phyloP scores from a whole-genome alignment of 2,797 vertebrate species.

The Pseudochirops cupreus region DNA sequence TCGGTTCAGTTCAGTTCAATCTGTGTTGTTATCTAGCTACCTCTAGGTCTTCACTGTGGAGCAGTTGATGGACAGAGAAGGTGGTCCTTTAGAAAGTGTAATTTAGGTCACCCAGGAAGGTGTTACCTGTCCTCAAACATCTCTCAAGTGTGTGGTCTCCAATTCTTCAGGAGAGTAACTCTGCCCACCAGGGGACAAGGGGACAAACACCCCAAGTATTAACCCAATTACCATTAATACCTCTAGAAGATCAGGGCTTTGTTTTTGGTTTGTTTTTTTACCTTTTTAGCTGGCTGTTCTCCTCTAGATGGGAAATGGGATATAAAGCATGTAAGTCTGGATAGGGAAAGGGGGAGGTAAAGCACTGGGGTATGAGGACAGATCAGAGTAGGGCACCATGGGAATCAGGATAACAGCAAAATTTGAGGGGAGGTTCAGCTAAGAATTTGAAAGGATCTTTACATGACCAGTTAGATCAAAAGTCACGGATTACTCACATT shows the following conservation, averaged over 20 bases:
- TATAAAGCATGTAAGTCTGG: background rate
- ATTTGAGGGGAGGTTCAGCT: background rate
- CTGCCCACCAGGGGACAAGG: background rate
- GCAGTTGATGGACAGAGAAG: background rate
- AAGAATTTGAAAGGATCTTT: background rate
- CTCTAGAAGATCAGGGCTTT: background rate
- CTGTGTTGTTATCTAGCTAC: background rate
- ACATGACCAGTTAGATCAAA: background rate
- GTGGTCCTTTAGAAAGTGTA: background rate
- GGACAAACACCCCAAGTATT: background rate
- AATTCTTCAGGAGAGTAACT: background rate
- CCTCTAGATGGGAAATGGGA: background rate
- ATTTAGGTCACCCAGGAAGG: background rate
- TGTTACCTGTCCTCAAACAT: background rate
- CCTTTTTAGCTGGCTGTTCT: background rate
- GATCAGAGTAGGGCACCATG: background rate
- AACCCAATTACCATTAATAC: background rate
- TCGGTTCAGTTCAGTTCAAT: background rate
- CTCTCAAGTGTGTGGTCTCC: background rate
- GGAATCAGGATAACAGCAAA: background rate
- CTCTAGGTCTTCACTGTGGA: background rate
- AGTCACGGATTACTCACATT: background rate
- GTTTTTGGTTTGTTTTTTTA: background rate
- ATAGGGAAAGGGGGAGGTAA: background rate
- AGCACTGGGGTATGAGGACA: background rate